Base-by-base conservation (phyloP, 2,797 vertebrate genomes). In the Momotus momota region DNA sequence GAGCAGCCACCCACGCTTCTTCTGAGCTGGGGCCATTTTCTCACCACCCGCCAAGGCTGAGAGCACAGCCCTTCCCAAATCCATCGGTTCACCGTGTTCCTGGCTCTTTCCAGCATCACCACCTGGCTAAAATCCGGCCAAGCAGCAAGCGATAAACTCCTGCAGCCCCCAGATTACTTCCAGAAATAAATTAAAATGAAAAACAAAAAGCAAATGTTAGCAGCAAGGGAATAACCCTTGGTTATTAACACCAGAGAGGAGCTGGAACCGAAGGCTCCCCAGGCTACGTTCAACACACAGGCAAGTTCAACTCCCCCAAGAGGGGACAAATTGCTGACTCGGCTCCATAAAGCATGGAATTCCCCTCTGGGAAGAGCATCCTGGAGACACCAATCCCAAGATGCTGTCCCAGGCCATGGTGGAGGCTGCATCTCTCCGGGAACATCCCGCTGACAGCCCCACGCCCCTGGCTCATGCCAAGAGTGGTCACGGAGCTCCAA, bases 401-500 rank as follows among this genome's bases (percentile, higher is more conserved):
- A 23, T 4, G 26, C 72, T 54, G 85, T 41, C 54, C 69, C 17
- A 27, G 60, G 48, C 41, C 52, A 9, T 0, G 6, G 23, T 11
- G 15, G 43, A 33, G 14, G 58, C 52, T 22, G 29, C 26, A 23
- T 16, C 23, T 26, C 51, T 17, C 22, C 7, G 1, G 46, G 31
- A 88, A 52, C 35, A 55, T 31, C 87, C 69, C 72, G 12, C 52
- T 0, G 0, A 8, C 31, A 60, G 29, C 33, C 57, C 71, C 0
- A 3, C 4, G 5, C 31, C 88, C 83, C 40, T 14, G 5, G 1
- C 65, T 45, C 27, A 1, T 81, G 66, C 45, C 2, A 0, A 12
- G 48, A 40, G 19, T 0, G 1, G 4, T 6, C 17, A 38, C 0
- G 0, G 52, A 31, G 78, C 41, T 23, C 51, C 73, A 14, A 16